Base-by-base conservation (phyloP, 1,140 invertebrate genomes). In the Trichoplusia ni region DNA sequence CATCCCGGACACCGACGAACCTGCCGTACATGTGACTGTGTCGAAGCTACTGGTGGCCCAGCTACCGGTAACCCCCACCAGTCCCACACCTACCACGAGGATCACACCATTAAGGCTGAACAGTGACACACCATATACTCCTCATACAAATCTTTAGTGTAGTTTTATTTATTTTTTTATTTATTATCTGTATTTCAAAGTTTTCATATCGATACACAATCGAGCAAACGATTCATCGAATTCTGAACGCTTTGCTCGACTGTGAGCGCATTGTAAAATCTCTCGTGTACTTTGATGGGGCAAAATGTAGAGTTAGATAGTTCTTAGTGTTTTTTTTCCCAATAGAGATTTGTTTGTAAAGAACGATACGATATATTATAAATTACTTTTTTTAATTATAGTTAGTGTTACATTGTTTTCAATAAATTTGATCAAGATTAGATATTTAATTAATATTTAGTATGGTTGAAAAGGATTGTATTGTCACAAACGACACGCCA, bases 21-120 rank as follows among this genome's bases (percentile, higher is more conserved):
- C 71, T 89, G 1, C 86, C 86, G 37, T 89, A 84, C 71, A 89
- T 89, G 86, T 89, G 86, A 89, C 85, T 79, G 49, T 68, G 77
- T 46, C 69, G 51, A 59, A 77, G 82, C 75, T 77, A 71, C 23
- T 78, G 73, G 72, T 47, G 49, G 75, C 66, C 69, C 64, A 73
- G 23, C 40, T 42, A 60, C 42, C 42, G 40, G 40, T 60, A 60
- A 46, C 56, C 8, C n/a, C 33, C 21, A 19, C n/a, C 21, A 4
- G 31, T 2, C 0, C 35, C 35, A 6, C 8, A 2, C 4, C 8
- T 14, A 37, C 33, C 9, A 27, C 42, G 9, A 54, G 66, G 60
- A 60, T 44, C 64, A 67, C 46, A 63, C 74, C 38, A 72, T 35
- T 70, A 38, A 33, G 46, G 58, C 40, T 31, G 38, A 18, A 42